phyloP scores from a whole-genome alignment of 2,888 invertebrate species.

The Pristionchus entomophagus region DNA sequence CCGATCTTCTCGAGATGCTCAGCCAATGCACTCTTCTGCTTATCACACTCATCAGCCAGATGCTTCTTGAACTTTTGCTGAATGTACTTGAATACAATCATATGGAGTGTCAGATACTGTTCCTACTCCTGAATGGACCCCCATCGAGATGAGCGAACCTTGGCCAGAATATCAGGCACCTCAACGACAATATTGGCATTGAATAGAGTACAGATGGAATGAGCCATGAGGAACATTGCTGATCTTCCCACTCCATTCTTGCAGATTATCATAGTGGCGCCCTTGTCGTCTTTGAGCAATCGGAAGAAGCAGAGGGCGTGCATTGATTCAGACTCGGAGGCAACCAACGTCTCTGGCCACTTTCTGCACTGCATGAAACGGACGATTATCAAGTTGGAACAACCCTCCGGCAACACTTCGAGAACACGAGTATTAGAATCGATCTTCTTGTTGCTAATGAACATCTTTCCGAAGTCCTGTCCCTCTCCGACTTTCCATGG shows the following conservation, averaged over 20 bases:
- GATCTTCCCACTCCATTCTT: constrained; percentile 16
- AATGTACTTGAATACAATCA: no score
- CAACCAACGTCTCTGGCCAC: constrained; percentile 37
- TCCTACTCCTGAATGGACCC: no score
- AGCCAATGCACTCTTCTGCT: no score
- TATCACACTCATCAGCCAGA: no score
- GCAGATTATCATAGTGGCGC: constrained; percentile 30
- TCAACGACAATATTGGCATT: background rate
- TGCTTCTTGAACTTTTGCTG: no score
- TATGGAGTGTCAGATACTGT: no score
- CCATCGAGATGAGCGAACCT: no score
- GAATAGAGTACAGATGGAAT: constrained; percentile 26
- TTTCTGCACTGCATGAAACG: constrained; percentile 42
- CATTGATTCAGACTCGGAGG: constrained; percentile 19
- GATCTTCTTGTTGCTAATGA: constrained; percentile 43
- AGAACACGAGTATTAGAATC: constrained; percentile 24
- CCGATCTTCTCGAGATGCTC: no score
- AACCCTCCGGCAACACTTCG: constrained; percentile 42
- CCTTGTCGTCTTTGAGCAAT: constrained; percentile 30
- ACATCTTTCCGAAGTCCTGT: constrained; percentile 39
- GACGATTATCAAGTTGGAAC: constrained; percentile 43
- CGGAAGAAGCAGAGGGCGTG: constrained; percentile 45
- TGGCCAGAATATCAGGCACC: constrained; percentile 24
- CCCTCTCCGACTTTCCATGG: constrained; percentile 34
- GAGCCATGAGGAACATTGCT: constrained; percentile 33